Conservation (phyloP, 2,888 invertebrate genomes). For the Zygogramma bicolorata region DNA sequence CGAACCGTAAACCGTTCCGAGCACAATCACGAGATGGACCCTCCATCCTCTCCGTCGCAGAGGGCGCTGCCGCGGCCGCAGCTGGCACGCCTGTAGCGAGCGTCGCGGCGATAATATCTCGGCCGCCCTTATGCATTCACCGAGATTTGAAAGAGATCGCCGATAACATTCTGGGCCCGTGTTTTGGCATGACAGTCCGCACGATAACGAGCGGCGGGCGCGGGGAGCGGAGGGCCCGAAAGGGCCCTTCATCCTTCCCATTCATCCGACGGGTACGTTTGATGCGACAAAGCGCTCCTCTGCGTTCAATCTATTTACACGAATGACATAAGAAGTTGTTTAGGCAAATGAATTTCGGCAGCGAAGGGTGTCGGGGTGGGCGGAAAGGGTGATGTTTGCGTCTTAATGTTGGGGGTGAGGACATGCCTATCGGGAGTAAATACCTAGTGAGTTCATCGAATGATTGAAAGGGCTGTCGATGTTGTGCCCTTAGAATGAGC, state of each 20-base stretch:
- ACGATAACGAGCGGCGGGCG: slow-evolving; percentile 66
- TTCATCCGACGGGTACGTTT: slow-evolving; percentile 31
- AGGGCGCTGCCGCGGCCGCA: slow-evolving; percentile 53
- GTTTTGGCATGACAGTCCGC: slow-evolving; percentile 69
- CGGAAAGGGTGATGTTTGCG: too few species aligned
- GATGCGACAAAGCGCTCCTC: slow-evolving; percentile 38
- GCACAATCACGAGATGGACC: background rate
- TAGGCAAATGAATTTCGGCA: slow-evolving; percentile 38
- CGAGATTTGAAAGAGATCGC: slow-evolving; percentile 69
- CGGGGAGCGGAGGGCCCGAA: slow-evolving; percentile 43
- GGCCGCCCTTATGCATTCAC: slow-evolving; percentile 68
- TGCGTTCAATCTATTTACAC: slow-evolving; percentile 45
- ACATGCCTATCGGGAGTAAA: too few species aligned
- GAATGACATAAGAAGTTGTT: slow-evolving; percentile 39
- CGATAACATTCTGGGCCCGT: slow-evolving; percentile 68
- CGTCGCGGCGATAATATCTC: slow-evolving; percentile 61
- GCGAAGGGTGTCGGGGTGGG: background rate
- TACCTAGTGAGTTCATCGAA: too few species aligned
- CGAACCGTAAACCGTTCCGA: too few species aligned
- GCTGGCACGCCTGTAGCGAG: slow-evolving; percentile 65
- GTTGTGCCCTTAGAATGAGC: too few species aligned
- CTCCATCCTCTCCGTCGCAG: slow-evolving; percentile 1
- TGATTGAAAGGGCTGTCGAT: too few species aligned
- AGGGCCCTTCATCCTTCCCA: slow-evolving; percentile 54
- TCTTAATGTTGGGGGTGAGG: too few species aligned